Percentiles rank a stretch among this genome's conserved stretches.
phyloP scores from a whole-genome alignment of 2,113 vertebrate genomes.

The Mohoua ochrocephala region DNA sequence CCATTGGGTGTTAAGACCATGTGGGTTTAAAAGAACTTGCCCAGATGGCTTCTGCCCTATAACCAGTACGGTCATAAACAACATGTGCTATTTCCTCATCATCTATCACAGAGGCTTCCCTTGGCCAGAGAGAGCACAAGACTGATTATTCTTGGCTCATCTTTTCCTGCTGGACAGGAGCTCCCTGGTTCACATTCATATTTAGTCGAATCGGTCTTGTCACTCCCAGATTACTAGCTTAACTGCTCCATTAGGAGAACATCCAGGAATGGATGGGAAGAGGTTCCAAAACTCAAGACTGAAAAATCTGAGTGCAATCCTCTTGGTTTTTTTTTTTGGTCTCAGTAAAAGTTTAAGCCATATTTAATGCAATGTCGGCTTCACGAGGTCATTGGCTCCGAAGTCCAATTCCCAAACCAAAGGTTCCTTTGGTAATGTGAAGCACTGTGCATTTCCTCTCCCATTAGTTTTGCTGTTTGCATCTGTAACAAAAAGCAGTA shows the following conservation, averaged over 20 bases:
- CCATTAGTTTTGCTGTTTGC: neutral
- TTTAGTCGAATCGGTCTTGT: constrained; percentile 19
- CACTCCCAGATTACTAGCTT: constrained; percentile 4
- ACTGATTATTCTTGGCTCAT: constrained; percentile 35
- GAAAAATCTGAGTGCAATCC: neutral
- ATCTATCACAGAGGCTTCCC: neutral
- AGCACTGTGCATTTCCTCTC: neutral
- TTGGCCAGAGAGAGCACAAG: neutral
- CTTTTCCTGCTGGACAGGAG: constrained; percentile 6
- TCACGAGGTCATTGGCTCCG: neutral
- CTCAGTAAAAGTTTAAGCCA: neutral
- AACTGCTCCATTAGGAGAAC: neutral
- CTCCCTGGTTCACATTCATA: neutral
- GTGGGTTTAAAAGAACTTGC: neutral
- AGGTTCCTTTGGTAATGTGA: neutral
- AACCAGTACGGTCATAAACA: neutral
- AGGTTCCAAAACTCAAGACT: neutral
- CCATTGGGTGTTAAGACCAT: neutral
- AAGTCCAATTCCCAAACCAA: neutral
- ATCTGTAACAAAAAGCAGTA: neutral
- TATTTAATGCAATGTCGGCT: neutral
- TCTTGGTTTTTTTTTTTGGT: neutral
- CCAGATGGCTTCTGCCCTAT: constrained; percentile 29
- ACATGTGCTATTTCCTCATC: constrained; percentile 18
- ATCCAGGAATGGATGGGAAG: neutral